These are phyloP conservation scores for Hyphantria cunea DNA, from an alignment of 1,140 invertebrate genomes.

Conservation along the genomic window DNA sequence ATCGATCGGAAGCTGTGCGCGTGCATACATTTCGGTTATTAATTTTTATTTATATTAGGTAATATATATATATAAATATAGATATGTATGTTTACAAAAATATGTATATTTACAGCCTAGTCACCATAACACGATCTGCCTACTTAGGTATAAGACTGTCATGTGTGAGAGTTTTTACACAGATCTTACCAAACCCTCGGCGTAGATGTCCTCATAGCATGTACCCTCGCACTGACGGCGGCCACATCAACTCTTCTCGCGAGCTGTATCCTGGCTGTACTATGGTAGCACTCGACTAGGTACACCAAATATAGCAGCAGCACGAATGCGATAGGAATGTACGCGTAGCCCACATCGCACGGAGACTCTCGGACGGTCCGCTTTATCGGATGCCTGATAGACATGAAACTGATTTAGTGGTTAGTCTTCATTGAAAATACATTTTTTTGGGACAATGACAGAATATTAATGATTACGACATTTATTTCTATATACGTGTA, in stretches of 20 bases:
- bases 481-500: no score
- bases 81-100: no score
- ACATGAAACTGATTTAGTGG: slow-evolving; percentile 40
- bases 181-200: slow-evolving; percentile 88
- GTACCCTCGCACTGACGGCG: slow-evolving; percentile 86
- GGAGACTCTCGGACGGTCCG: slow-evolving; percentile 86
- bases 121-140: no score
- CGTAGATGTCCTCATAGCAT: slow-evolving; percentile 86
- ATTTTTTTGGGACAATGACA: no score
- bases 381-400: slow-evolving; percentile 83
- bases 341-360: slow-evolving; percentile 93
- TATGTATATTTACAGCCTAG: no score
- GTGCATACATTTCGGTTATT: no score
- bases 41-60: no score
- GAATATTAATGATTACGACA: no score
- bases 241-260: slow-evolving; percentile 85
- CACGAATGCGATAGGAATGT: slow-evolving; percentile 92
- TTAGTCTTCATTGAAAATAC: background rate
- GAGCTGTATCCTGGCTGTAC: slow-evolving; percentile 85
- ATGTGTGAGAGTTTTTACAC: no score
- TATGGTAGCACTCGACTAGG: slow-evolving; percentile 93
- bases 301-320: slow-evolving; percentile 92
- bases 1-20: no score
- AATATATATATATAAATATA: no score
- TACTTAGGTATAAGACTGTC: no score